Conservation (phyloP, 2,797 vertebrate genomes). For the Apodemus agrarius region DNA sequence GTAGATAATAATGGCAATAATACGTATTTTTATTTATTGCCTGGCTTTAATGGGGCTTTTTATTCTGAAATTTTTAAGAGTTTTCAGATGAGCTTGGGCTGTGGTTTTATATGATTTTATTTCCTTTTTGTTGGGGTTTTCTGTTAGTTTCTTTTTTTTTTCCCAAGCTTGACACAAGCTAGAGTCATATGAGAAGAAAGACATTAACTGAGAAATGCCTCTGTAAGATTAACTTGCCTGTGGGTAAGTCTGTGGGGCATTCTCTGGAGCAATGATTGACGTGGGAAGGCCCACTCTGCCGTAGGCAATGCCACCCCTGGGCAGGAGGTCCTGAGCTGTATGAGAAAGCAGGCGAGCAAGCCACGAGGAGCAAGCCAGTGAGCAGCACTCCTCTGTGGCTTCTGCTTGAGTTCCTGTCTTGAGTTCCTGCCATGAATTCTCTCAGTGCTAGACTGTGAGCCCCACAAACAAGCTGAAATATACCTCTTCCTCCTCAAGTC, state of each 20-base stretch:
- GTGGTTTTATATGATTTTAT: background rate
- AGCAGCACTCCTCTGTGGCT: background rate
- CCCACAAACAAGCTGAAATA: background rate
- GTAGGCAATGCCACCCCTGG: background rate
- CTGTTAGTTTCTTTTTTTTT: background rate
- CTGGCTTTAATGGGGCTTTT: background rate
- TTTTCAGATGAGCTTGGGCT: background rate
- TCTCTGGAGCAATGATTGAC: background rate
- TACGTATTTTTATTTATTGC: background rate
- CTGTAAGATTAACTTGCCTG: background rate
- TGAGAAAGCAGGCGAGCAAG: background rate
- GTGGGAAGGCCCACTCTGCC: background rate
- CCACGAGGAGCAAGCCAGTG: background rate
- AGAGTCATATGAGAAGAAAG: background rate
- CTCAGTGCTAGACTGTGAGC: background rate
- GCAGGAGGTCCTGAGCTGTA: background rate
- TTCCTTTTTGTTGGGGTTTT: background rate
- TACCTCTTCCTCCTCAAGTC: background rate
- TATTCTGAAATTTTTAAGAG: background rate
- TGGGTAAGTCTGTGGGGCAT: background rate
- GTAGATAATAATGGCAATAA: background rate
- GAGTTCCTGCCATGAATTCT: background rate
- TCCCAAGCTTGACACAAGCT: background rate
- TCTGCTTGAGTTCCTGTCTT: background rate
- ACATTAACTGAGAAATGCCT: background rate